Base-by-base conservation (phyloP, 2,888 invertebrate genomes). In the Meteorus cinctellus region DNA sequence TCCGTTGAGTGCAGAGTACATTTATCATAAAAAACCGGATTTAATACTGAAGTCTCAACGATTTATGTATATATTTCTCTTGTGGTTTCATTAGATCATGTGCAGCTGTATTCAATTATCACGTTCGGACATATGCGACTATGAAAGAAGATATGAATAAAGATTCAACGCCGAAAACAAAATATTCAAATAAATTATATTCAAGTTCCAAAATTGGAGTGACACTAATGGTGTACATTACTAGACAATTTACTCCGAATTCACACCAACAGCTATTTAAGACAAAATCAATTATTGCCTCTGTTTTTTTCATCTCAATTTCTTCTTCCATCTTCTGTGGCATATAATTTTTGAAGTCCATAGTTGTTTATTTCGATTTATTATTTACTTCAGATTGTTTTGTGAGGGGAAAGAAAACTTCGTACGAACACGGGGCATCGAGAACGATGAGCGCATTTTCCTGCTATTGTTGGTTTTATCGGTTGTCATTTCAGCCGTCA, bases 341-440 rank as follows among this genome's bases (percentile, higher is more conserved):
- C 41, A 51, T 29, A 77, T 67, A 5, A 1, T 62, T 62, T 12
- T 16, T 31, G n/a, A 8, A 55, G 19, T 16, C 55, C 55, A n/a
- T 19, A 24, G 12, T 16, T 2, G 27, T 1, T 6, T 29, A 14
- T 6, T 62, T 29, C 1, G 4, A 14, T 31, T 4, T 31, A 16
- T 2, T 41, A 29, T 24, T 77, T 77, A 81, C 76, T 80, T 62
- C 45, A 69, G 45, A 62, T 65, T 79, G 76, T 70, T 78, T 59
- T 77, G 77, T 1, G 77, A 74, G 65, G 19, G 75, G 41, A 83
- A 31, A 59, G 77, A 72, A 72, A 83, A 83, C 71, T 80, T 81
- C 19, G 41, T 81, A 66, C 78, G 78, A 78, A 48, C 78, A 62
- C 77, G 79, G 8, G 75, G 48, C 31, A 68, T 45, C 24, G 16